phyloP scores from a whole-genome alignment of 2,888 invertebrate genomes.

The Leucoma salicis region DNA sequence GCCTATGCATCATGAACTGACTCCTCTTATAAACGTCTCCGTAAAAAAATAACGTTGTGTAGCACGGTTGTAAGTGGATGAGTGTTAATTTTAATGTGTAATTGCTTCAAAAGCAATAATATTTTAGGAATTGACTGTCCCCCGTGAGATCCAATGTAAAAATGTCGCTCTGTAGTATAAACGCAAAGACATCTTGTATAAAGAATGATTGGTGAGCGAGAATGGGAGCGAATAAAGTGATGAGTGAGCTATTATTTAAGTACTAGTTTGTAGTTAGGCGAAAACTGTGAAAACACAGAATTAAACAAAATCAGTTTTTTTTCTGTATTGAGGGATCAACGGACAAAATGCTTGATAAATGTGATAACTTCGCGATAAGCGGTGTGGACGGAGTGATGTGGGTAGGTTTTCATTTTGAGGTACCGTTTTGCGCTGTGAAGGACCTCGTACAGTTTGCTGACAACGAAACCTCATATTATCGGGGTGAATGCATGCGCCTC shows the following conservation, averaged over 20 bases:
- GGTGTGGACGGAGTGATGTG: conserved; percentile 51
- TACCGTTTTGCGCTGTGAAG: conserved; percentile 36
- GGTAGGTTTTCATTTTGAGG: conserved; percentile 39
- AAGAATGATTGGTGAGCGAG: conserved; percentile 46
- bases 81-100: conserved; percentile 31
- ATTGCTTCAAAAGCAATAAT: conserved; percentile 57
- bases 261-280: conserved; percentile 79
- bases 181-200: conserved; percentile 56
- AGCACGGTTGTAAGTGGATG: conserved; percentile 27
- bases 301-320: conserved; percentile 61
- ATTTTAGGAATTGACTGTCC: conserved; percentile 73
- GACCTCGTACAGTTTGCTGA: conserved; percentile 63
- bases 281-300: conserved; percentile 66
- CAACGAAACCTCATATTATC: conserved; percentile 63
- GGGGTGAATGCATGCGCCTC: conserved; percentile 43
- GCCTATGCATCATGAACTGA: conserved; percentile 60
- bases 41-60: conserved; percentile 11
- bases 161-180: conserved; percentile 66
- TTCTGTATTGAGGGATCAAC: conserved; percentile 75
- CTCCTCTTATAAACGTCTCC: conserved; percentile 27
- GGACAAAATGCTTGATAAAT: conserved; percentile 53
- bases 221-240: conserved; percentile 51
- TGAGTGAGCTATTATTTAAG: conserved; percentile 61
- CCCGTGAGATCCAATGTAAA: conserved; percentile 69
- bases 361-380: conserved; percentile 70